Conservation (phyloP, 2,797 vertebrate species). For the Falco naumanni region DNA sequence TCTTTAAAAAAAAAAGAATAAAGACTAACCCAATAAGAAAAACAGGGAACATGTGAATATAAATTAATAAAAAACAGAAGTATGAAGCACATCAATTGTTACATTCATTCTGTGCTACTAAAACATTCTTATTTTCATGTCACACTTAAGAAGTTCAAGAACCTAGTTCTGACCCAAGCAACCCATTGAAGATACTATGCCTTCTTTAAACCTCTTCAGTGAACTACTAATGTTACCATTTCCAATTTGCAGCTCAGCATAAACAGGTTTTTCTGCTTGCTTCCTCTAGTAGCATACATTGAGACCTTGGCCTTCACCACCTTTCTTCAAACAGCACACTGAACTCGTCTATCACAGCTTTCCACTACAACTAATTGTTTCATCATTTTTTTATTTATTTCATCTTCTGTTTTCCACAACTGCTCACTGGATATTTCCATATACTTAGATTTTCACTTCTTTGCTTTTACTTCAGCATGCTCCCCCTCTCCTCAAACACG, state of each 20-base stretch:
- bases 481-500: background rate
- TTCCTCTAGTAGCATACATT: background rate
- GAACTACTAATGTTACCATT: background rate
- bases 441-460: background rate
- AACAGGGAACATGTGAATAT: background rate
- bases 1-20: background rate
- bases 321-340: background rate
- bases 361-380: background rate
- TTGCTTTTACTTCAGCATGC: background rate
- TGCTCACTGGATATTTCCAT: background rate
- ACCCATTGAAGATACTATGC: background rate
- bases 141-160: background rate
- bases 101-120: background rate
- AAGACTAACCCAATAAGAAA: background rate
- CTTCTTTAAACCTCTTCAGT: background rate
- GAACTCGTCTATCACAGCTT: background rate
- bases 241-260: background rate
- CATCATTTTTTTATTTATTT: background rate
- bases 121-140: background rate
- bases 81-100: background rate
- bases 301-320: background rate
- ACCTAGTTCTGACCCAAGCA: background rate
- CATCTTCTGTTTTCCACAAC: background rate
- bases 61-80: background rate
- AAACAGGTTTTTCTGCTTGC: background rate